Conservation (phyloP, 2,888 invertebrate species). For the Anarsia innoxiella region DNA sequence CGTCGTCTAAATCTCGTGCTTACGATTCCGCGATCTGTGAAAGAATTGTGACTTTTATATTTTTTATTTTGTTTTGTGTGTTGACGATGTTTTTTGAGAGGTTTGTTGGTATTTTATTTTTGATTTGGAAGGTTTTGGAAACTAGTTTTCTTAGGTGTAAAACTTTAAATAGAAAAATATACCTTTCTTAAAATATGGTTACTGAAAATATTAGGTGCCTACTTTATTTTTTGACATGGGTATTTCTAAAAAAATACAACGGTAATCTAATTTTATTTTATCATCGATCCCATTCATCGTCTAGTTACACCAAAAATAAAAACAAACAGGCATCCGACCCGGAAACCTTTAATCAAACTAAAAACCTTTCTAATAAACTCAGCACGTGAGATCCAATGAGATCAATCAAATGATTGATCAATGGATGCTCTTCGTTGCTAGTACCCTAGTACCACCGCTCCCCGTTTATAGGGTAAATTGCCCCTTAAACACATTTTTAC, state of each 20-base stretch:
- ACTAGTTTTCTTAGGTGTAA: not conserved
- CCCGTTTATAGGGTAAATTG: slow-evolving; percentile 33
- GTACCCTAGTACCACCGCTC: slow-evolving; percentile 18
- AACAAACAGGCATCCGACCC: slow-evolving; percentile 1
- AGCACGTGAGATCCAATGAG: slow-evolving; percentile 17
- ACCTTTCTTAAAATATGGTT: no score
- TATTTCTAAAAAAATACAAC: no score
- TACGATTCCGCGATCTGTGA: slow-evolving; percentile 15
- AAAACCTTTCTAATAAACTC: slow-evolving; percentile 20
- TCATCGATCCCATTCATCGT: no score
- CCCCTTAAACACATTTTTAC: slow-evolving; percentile 29
- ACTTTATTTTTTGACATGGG: no score
- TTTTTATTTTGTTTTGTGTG: not conserved
- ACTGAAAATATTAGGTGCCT: no score
- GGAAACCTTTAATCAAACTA: slow-evolving; percentile 41
- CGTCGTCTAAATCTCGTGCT: slow-evolving; percentile 22
- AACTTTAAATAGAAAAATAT: not conserved
- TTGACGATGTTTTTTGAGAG: slow-evolving; percentile 5
- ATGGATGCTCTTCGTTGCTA: not conserved
- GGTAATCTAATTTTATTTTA: no score
- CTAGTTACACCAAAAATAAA: no score
- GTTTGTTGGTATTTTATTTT: slow-evolving; percentile 7
- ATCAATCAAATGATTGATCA: slow-evolving; percentile 42
- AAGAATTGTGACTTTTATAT: slow-evolving; percentile 5
- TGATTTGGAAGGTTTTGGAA: not conserved